Percentiles rank a stretch among this genome's conserved stretches.
phyloP scores from a whole-genome alignment of 2,797 vertebrate species.

The Melopsittacus undulatus region DNA sequence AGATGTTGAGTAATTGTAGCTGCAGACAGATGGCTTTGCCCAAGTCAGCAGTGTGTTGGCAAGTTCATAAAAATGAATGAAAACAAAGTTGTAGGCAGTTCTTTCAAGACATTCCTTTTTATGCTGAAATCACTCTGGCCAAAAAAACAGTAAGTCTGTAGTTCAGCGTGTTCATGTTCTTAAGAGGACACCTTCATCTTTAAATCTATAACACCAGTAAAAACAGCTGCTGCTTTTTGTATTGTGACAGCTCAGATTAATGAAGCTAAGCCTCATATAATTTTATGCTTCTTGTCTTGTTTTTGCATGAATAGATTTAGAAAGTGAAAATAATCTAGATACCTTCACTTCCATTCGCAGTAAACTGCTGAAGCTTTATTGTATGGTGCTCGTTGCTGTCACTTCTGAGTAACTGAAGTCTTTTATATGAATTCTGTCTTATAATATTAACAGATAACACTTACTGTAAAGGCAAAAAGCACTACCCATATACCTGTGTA shows the following conservation, averaged over 20 bases:
- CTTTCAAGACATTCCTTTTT: neutral
- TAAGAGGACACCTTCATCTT: neutral
- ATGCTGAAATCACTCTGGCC: neutral
- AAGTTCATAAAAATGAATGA: neutral
- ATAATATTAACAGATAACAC: neutral
- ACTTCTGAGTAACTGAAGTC: neutral
- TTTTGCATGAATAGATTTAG: neutral
- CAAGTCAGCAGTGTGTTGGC: neutral
- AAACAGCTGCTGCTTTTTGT: neutral
- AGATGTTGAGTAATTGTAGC: neutral
- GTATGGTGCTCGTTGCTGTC: neutral
- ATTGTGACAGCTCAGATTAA: neutral
- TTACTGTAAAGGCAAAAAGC: neutral
- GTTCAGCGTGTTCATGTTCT: neutral
- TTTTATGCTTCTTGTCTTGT: neutral
- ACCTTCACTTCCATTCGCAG: neutral
- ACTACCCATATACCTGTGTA: neutral
- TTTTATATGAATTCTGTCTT: neutral
- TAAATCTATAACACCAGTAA: neutral
- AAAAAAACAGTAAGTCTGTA: neutral
- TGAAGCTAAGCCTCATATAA: neutral
- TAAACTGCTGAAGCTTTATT: neutral
- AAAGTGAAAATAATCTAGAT: neutral
- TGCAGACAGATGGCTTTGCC: neutral
- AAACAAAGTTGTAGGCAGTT: slow-evolving; percentile 4